Evolutionary conservation across 2,888 invertebrate genomes (phyloP), one percentile per base, ranked within the genome.

Genomic region (Hemistola chrysoprasaria): DNA sequence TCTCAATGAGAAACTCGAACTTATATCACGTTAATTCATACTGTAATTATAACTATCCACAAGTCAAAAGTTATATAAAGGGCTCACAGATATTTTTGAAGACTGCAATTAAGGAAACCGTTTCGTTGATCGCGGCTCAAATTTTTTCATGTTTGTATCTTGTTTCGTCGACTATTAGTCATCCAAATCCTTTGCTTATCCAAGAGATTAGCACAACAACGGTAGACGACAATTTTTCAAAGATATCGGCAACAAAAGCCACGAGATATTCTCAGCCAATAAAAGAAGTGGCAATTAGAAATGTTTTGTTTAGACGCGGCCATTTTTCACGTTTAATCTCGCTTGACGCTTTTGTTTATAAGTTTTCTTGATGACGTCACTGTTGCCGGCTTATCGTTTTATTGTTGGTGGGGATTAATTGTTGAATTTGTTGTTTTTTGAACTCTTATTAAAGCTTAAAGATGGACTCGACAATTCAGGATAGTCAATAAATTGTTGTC

Each of bases 271-370:
- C 16, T 58, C 53, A 52, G 47, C 58, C 64, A 67, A 65, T 68
- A 71, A 72, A 71, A 71, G 68, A 71, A 51, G 42, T 57, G 61
- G 72, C 72, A 75, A 78, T 76, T 77, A 76, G 62, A 56, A 47
- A 53, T 64, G 73, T 78, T 75, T 78, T 77, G 71, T 76, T 75
- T 67, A 37, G 65, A 59, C 61, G 56, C 49, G 56, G 55, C 62
- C 50, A 74, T 75, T 72, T 73, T 74, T 76, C 74, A 76, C 62
- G 67, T 70, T 65, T 69, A 75, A 73, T 72, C 71, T 66, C 50
- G 50, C 47, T 57, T 59, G 62, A 61, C 58, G 39, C 64, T 65
- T 71, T 71, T 66, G 68, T 63, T 64, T 43, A 53, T 34, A 50
- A 55, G 34, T 53, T 59, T 64, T 61, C 55, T 53, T 55, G 61